These are phyloP conservation scores for Melolontha melolontha DNA, from an alignment of 2,888 invertebrate species.

Conservation along the genomic window DNA sequence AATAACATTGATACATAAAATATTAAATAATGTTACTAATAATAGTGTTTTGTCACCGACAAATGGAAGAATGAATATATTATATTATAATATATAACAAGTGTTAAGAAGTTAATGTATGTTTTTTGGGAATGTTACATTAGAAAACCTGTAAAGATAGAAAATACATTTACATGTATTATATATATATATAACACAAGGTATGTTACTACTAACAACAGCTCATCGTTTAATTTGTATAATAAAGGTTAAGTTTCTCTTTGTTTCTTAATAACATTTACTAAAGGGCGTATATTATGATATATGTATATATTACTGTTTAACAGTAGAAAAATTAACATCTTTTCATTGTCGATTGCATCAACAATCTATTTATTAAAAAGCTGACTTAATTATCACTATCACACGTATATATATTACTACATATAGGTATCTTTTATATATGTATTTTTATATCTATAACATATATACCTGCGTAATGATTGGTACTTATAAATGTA, in stretches of 20 bases:
- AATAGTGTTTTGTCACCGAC: conserved; percentile 49
- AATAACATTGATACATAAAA: conserved; percentile 60
- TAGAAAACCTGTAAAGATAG: conserved; percentile 57
- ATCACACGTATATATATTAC: conserved; percentile 28
- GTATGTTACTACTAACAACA: conserved; percentile 32
- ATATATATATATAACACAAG: conserved; percentile 29
- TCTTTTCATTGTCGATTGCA: conserved; percentile 38
- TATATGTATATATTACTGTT: conserved; percentile 36
- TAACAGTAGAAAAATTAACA: conserved; percentile 44
- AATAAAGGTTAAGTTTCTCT: conserved; percentile 36
- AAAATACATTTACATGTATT: conserved; percentile 52
- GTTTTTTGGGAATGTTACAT: conserved; percentile 58
- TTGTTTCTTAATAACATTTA: conserved; percentile 40
- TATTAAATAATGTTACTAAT: conserved; percentile 47
- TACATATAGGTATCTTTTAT: too few relatives aligned
- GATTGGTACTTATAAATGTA: conserved; percentile 40
- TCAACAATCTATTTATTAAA: conserved; percentile 41
- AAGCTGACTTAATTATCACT: conserved; percentile 33
- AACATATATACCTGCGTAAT: conserved; percentile 21
- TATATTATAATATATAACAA: conserved; percentile 49
- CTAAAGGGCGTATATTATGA: conserved; percentile 35
- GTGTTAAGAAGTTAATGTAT: conserved; percentile 53
- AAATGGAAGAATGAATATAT: conserved; percentile 54
- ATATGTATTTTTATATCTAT: conserved; percentile 3
- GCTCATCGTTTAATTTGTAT: conserved; percentile 30